These are phyloP conservation scores for Empidonax traillii DNA, from an alignment of 2,113 vertebrate genomes.

Conservation along the genomic window DNA sequence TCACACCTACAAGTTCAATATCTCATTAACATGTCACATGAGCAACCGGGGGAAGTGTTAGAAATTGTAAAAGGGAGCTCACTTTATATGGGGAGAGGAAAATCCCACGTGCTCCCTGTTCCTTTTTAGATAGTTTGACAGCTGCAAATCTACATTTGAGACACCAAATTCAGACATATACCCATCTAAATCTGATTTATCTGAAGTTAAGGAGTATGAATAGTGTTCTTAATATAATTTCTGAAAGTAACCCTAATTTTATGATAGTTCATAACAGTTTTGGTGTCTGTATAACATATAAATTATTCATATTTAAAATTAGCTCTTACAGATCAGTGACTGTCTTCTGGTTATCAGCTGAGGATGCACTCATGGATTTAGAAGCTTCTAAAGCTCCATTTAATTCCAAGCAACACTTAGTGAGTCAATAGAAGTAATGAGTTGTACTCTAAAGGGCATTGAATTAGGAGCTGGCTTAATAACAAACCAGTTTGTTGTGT, in stretches of 20 bases:
- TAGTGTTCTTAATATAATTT: background rate
- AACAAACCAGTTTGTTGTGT: background rate
- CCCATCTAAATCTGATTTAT: background rate
- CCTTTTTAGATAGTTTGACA: background rate
- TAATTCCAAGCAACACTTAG: background rate
- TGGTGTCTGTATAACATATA: background rate
- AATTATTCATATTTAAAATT: background rate
- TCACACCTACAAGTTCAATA: background rate
- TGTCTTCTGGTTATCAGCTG: background rate
- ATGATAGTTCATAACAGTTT: background rate
- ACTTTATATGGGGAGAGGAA: background rate
- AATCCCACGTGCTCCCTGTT: background rate
- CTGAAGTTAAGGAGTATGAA: background rate
- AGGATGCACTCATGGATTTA: background rate
- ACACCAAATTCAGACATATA: background rate
- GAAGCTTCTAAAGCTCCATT: background rate
- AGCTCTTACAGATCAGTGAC: background rate
- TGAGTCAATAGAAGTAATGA: background rate
- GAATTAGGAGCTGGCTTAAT: background rate
- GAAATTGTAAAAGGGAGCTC: background rate
- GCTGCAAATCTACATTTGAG: background rate
- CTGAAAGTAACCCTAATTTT: background rate
- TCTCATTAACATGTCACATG: fast-evolving
- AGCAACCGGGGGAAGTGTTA: background rate
- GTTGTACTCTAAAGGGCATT: background rate